Percentiles rank a stretch among this genome's conserved stretches.
These are phyloP conservation scores for Drosophila tropicalis DNA, from an alignment of 1,140 invertebrate species.

Conservation along the genomic window DNA sequence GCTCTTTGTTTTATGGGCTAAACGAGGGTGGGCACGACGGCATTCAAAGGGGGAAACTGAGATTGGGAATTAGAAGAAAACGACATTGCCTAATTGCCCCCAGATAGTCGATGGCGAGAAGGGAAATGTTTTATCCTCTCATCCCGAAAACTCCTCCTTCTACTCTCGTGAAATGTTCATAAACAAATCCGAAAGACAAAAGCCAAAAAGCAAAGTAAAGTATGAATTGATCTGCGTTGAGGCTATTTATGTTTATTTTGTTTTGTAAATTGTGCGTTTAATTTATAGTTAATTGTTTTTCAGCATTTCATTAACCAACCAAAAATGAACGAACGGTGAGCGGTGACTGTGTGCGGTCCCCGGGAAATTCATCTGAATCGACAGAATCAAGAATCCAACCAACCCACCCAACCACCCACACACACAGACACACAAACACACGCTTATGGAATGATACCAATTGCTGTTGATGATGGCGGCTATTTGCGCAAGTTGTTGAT, in stretches of 20 bases:
- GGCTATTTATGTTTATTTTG: slow-evolving; percentile 78
- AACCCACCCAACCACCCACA: slow-evolving; percentile 22
- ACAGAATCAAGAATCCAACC: neutral
- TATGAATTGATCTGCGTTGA: slow-evolving; percentile 57
- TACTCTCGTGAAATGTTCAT: slow-evolving; percentile 31
- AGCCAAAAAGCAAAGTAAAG: slow-evolving; percentile 33
- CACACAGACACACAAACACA: neutral
- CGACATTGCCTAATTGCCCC: slow-evolving; percentile 71
- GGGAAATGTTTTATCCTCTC: slow-evolving; percentile 49
- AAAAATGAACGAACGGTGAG: slow-evolving; percentile 39
- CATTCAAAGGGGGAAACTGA: slow-evolving; percentile 5
- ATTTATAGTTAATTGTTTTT: slow-evolving; percentile 81
- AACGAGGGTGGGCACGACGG: slow-evolving; percentile 18
- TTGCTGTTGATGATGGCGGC: slow-evolving; percentile 46
- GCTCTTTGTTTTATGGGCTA: slow-evolving; percentile 66
- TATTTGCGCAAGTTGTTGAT: slow-evolving; percentile 73
- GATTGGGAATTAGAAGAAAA: slow-evolving; percentile 41
- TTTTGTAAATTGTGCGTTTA: slow-evolving; percentile 81
- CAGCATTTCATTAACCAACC: slow-evolving; percentile 77
- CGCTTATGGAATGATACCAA: slow-evolving; percentile 56
- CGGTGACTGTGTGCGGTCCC: slow-evolving; percentile 75
- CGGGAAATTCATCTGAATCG: slow-evolving; percentile 59
- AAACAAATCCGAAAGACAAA: slow-evolving; percentile 55
- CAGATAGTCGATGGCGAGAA: slow-evolving; percentile 19
- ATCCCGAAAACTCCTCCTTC: neutral